These are phyloP conservation scores for Apamea crenata DNA, from an alignment of 2,888 invertebrate genomes.

Conservation along the genomic window DNA sequence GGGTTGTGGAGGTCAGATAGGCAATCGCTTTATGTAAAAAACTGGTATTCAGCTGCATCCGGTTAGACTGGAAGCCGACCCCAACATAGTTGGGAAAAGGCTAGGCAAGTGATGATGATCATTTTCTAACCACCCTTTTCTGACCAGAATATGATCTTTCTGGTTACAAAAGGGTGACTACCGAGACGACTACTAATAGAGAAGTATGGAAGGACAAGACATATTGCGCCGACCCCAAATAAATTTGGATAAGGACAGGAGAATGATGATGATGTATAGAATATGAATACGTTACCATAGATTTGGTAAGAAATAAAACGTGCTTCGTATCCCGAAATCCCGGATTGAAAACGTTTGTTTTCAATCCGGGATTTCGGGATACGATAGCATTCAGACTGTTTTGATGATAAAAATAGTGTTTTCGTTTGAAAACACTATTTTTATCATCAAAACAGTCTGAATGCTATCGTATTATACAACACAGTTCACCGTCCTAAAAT, in stretches of 20 bases:
- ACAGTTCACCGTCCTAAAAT: constrained; percentile 39
- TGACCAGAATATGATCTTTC: neutral
- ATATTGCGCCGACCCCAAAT: too few relatives aligned
- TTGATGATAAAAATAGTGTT: too few relatives aligned
- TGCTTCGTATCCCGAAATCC: neutral
- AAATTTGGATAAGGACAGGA: neutral
- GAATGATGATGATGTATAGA: neutral
- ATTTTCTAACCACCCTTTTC: too few relatives aligned
- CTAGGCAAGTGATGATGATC: too few relatives aligned
- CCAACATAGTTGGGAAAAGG: too few relatives aligned
- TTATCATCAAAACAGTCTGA: constrained; percentile 15
- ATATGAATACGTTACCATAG: neutral
- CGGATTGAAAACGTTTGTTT: neutral
- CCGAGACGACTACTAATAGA: too few relatives aligned
- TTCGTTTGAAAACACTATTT: constrained; percentile 10
- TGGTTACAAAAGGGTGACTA: too few relatives aligned
- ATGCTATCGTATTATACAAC: constrained; percentile 28
- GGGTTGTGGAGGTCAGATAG: neutral
- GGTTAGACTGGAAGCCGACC: too few relatives aligned
- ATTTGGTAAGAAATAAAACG: neutral
- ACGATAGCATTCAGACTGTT: too few relatives aligned
- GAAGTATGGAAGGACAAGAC: too few relatives aligned
- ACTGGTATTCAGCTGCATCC: neutral
- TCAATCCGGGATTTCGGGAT: too few relatives aligned
- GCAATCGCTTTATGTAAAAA: neutral